Evolutionary conservation across 2,888 invertebrate genomes (phyloP).

Genomic region (Mylabris sibirica): DNA sequence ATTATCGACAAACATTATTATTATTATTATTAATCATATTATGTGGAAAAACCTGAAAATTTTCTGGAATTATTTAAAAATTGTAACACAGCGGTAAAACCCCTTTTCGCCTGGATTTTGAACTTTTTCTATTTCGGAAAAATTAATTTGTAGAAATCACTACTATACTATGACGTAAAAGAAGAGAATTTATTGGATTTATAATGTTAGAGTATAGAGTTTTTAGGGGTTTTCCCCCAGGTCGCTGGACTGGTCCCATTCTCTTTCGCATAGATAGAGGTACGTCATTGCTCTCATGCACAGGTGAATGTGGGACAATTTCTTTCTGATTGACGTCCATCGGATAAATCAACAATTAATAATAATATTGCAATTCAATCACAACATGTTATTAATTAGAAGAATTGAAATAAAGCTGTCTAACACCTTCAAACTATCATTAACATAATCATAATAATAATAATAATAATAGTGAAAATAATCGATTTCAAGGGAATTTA

Average conservation of each 20-base stretch:
- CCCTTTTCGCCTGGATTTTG: neutral
- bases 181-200: neutral
- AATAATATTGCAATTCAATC: neutral
- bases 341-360: neutral
- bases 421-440: no score
- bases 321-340: neutral
- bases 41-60: neutral
- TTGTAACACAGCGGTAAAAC: neutral
- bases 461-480: slow-evolving; percentile 7
- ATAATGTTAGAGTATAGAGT: no score
- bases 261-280: neutral
- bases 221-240: slow-evolving; percentile 23
- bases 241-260: slow-evolving; percentile 23
- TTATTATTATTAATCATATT: no score
- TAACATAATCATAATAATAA: neutral
- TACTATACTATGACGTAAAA: neutral
- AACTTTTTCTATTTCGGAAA: neutral
- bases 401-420: neutral
- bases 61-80: neutral
- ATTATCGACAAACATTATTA: neutral
- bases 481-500: slow-evolving; percentile 19
- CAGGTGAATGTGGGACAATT: neutral
- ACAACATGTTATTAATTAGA: neutral
- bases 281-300: no score
- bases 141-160: neutral